Percentiles rank a stretch among this genome's conserved stretches.
These are phyloP conservation scores for Eupeodes corollae DNA, from an alignment of 1,140 invertebrate species.

Conservation along the genomic window DNA sequence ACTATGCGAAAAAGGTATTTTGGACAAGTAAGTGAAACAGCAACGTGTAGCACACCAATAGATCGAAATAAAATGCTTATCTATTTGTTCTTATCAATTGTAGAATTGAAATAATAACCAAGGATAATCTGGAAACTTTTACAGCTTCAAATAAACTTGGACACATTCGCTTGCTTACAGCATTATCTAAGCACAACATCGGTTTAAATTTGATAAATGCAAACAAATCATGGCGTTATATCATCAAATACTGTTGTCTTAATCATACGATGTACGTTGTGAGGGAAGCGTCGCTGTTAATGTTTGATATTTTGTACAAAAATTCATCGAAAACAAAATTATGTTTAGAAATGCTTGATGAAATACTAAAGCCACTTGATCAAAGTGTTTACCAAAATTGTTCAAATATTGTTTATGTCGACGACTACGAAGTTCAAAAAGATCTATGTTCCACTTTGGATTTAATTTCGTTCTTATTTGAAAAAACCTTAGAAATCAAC, in stretches of 20 bases:
- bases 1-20: conserved; percentile 19
- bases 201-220: conserved; percentile 46
- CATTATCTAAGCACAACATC: conserved; percentile 41
- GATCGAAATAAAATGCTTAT: background rate
- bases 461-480: conserved; percentile 35
- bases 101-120: background rate
- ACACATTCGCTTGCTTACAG: conserved; percentile 44
- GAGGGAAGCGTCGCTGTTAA: conserved; percentile 43
- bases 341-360: conserved; percentile 40
- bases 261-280: conserved; percentile 54
- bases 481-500: conserved; percentile 27
- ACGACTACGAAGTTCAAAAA: conserved; percentile 42
- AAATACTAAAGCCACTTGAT: conserved; percentile 40
- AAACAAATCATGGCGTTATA: conserved; percentile 42
- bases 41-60: background rate
- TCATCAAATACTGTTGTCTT: conserved; percentile 43
- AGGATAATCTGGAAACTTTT: conserved; percentile 9
- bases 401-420: conserved; percentile 32
- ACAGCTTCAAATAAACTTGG: conserved; percentile 47
- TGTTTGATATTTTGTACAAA: conserved; percentile 42
- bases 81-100: background rate
- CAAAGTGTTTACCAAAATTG: conserved; percentile 34
- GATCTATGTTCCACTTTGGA: conserved; percentile 42
- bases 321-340: conserved; percentile 39
- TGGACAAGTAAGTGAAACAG: conserved; percentile 17